These are phyloP conservation scores for Polypedilum pembai DNA, from an alignment of 1,140 invertebrate species.

Conservation along the genomic window DNA sequence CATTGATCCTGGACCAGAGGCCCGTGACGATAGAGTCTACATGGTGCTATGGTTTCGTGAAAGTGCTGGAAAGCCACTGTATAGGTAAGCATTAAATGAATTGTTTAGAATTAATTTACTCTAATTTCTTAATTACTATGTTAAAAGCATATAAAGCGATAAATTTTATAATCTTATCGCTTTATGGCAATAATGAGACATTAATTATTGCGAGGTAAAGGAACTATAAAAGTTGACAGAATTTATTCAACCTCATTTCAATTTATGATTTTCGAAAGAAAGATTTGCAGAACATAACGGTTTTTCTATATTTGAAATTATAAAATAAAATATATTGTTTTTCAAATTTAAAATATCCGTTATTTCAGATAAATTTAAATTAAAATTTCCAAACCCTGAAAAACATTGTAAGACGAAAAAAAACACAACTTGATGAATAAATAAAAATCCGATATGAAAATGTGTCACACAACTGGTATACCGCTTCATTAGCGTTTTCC, in stretches of 20 bases:
- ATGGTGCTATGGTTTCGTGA: conserved; percentile 88
- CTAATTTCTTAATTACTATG: conserved; percentile 19
- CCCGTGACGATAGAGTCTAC: conserved; percentile 72
- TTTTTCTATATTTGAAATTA: too few species aligned
- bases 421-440: background rate
- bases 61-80: conserved; percentile 72
- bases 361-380: too few species aligned
- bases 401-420: too few species aligned
- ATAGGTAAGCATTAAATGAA: conserved; percentile 59
- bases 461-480: background rate
- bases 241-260: too few species aligned
- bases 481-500: background rate
- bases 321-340: too few species aligned
- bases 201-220: too few species aligned
- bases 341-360: too few species aligned
- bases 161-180: background rate
- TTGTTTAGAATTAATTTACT: conserved; percentile 5
- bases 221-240: too few species aligned
- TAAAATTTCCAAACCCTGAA: too few species aligned
- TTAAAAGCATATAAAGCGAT: conserved; percentile 18
- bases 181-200: too few species aligned
- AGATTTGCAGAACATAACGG: too few species aligned
- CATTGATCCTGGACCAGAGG: conserved; percentile 59
- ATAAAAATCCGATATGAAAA: conserved; percentile 1
- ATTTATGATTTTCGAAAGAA: too few species aligned